Base-by-base conservation (phyloP, 1,140 invertebrate genomes). In the Harpegnathos saltator region DNA sequence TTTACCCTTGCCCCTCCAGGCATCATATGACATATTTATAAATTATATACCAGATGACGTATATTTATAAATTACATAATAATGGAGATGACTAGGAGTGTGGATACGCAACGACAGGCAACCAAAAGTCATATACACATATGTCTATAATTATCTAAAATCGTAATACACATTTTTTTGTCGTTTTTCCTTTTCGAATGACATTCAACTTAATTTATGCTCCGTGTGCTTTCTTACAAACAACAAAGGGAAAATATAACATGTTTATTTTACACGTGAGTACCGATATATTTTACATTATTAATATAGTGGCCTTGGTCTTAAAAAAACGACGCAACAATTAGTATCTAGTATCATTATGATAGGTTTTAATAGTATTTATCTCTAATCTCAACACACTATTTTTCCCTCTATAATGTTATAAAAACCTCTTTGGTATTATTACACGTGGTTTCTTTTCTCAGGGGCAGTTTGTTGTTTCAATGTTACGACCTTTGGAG, bases 51-150 rank as follows among this genome's bases (percentile, higher is more conserved):
- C 29, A 33, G 38, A 44, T 11, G 7, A 44, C 7, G 9, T 11
- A 82, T 93, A 93, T 93, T 93, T 93, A 93, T 90, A 93, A 91
- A 85, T 91, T 93, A 92, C 91, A 92, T 92, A 92, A 91, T 88
- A 93, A 58, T 58, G 52, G 75, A 80, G 12, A 80, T 15, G 58
- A 44, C 38, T 44, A 44, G 38, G 38, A 44, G 38, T 44, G 85
- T 44, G 85, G 86, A 90, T 92, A 92, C 89, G 92, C 89, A 89
- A 44, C 38, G 38, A 44, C 38, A 44, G 38, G 88, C 69, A 84
- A 89, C 89, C 87, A 87, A n/a, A n/a, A 87, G 72, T 92, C 89
- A 89, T 93, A 83, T 92, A 92, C 89, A 90, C 78, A 84, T 91
- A 90, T 75, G 83, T 82, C 77, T 90, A 91, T 88, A 90, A 90